These are phyloP conservation scores for Lampropteryx suffumata DNA, from an alignment of 2,888 invertebrate genomes.

Conservation along the genomic window DNA sequence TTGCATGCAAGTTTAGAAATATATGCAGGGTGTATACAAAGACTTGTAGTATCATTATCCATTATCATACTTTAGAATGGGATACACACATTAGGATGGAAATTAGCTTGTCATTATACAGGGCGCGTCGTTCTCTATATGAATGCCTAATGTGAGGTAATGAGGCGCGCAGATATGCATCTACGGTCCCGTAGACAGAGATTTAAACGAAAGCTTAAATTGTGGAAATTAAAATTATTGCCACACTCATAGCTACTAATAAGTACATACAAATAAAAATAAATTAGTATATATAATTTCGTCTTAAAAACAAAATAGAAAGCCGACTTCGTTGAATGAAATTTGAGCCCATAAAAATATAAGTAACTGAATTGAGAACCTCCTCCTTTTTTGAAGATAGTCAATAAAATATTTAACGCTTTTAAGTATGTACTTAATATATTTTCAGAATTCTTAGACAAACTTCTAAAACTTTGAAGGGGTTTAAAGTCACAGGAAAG, in stretches of 20 bases:
- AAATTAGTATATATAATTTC: no score
- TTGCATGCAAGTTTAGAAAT: not conserved
- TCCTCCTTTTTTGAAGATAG: no score
- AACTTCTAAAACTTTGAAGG: no score
- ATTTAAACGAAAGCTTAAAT: not conserved
- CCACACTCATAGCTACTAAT: not conserved
- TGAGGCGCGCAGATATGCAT: conserved; percentile 24
- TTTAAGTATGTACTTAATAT: no score
- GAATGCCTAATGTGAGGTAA: conserved; percentile 35
- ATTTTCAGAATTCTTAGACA: no score
- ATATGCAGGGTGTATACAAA: conserved; percentile 10
- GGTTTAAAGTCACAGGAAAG: no score
- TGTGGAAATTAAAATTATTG: not conserved
- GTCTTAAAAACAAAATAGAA: no score
- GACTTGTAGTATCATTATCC: conserved; percentile 31
- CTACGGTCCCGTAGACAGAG: conserved; percentile 1
- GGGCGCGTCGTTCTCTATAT: conserved; percentile 28
- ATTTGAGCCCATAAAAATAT: no score
- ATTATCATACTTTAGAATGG: conserved; percentile 37
- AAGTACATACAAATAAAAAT: no score
- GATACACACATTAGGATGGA: conserved; percentile 36
- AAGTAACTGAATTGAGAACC: no score
- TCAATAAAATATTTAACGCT: no score
- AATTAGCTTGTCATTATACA: conserved; percentile 36
- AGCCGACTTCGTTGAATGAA: no score